Conservation (phyloP, 2,113 vertebrate genomes). For the Brachionichthys hirsutus region DNA sequence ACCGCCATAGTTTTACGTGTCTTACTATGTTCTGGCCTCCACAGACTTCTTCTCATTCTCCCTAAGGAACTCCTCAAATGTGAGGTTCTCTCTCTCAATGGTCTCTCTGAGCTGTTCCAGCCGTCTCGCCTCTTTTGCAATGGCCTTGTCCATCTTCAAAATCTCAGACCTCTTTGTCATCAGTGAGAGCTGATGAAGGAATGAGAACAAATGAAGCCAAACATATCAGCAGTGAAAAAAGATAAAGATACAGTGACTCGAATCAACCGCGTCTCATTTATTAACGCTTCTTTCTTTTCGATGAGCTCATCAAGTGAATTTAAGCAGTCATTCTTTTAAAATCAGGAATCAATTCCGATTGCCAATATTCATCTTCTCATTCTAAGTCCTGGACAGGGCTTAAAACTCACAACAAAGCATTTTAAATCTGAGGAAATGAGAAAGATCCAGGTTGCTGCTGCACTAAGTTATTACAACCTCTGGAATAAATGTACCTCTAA, state of each 20-base stretch:
- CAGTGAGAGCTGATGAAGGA: conserved; percentile 78
- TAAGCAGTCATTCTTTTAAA: too few species aligned
- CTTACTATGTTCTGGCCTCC: conserved; percentile 84
- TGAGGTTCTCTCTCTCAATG: conserved; percentile 78
- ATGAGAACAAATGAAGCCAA: not conserved
- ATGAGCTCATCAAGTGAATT: too few species aligned
- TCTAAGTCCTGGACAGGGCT: too few species aligned
- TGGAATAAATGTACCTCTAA: conserved; percentile 81
- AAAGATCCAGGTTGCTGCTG: not conserved
- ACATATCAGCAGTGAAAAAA: not conserved
- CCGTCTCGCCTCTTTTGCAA: conserved; percentile 73
- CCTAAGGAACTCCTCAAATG: conserved; percentile 84
- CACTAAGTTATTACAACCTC: not conserved
- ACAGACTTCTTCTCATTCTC: conserved; percentile 82
- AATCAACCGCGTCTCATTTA: not conserved
- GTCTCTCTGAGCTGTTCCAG: conserved; percentile 76
- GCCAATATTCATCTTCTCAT: too few species aligned
- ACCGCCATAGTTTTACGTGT: not conserved
- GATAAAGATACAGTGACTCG: too few species aligned
- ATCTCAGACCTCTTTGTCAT: conserved; percentile 82
- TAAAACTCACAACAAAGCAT: too few species aligned
- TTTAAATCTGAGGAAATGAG: not conserved
- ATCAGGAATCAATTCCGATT: too few species aligned
- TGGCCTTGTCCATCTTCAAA: conserved; percentile 77
- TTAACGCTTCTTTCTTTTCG: too few species aligned